These are phyloP conservation scores for Zhengitettix transpicula DNA, from an alignment of 2,888 invertebrate genomes.

Conservation along the genomic window DNA sequence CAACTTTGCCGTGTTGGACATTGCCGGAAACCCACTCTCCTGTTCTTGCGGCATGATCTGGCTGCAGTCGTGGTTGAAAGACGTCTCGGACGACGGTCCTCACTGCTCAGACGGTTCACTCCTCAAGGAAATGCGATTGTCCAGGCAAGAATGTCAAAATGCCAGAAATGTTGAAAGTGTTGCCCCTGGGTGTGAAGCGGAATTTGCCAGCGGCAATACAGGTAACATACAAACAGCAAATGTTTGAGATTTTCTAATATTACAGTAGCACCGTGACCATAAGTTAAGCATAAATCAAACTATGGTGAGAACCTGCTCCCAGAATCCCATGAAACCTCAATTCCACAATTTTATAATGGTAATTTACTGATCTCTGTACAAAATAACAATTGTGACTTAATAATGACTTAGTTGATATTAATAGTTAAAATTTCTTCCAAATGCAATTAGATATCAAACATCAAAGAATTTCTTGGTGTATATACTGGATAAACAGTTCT, in stretches of 20 bases:
- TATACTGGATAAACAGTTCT: too few species aligned
- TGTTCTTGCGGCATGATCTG: conserved; percentile 71
- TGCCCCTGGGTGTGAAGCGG: conserved; percentile 50
- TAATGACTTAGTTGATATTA: too few species aligned
- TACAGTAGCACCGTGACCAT: too few species aligned
- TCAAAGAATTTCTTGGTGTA: too few species aligned
- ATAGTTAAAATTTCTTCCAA: too few species aligned
- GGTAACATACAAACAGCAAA: background rate
- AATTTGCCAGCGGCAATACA: conserved; percentile 18
- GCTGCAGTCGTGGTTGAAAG: conserved; percentile 68
- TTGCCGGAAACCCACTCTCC: conserved; percentile 70
- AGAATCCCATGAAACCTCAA: too few species aligned
- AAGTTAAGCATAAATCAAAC: too few species aligned
- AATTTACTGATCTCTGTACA: background rate
- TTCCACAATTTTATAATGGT: background rate
- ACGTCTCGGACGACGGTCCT: conserved; percentile 48
- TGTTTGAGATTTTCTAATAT: too few species aligned
- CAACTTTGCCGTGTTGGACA: conserved; percentile 66
- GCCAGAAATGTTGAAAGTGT: conserved; percentile 27
- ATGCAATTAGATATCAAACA: too few species aligned
- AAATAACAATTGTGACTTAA: too few species aligned
- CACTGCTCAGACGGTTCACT: conserved; percentile 62
- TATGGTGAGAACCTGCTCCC: too few species aligned
- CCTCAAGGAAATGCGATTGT: conserved; percentile 52
- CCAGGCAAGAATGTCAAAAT: conserved; percentile 44